These are phyloP conservation scores for Hemistola chrysoprasaria DNA, from an alignment of 2,888 invertebrate species.

Conservation along the genomic window DNA sequence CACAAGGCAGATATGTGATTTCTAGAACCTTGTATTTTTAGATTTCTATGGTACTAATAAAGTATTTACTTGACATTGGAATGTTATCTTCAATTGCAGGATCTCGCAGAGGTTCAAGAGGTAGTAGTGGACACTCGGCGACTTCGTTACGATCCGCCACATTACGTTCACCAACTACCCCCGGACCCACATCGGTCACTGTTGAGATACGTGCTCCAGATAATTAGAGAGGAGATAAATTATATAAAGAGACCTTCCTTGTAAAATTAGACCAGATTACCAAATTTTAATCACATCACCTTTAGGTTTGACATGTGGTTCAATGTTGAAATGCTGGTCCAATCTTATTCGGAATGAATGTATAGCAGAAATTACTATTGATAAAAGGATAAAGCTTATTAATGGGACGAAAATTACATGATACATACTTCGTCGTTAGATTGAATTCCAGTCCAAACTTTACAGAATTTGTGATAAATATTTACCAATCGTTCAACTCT, in stretches of 20 bases:
- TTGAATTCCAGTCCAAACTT: slow-evolving; percentile 68
- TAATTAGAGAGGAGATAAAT: slow-evolving; percentile 54
- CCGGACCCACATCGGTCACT: slow-evolving; percentile 83
- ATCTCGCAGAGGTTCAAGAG: slow-evolving; percentile 87
- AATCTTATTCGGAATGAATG: too few species aligned
- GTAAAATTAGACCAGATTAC: too few species aligned
- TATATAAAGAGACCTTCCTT: slow-evolving; percentile 1
- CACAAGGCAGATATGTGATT: too few species aligned
- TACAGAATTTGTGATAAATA: slow-evolving; percentile 75
- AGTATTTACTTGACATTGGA: too few species aligned
- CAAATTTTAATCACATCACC: too few species aligned
- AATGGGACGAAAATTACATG: slow-evolving; percentile 16
- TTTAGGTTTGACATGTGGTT: too few species aligned
- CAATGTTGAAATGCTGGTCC: too few species aligned
- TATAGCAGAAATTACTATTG: slow-evolving; percentile 9
- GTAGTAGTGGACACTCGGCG: slow-evolving; percentile 90
- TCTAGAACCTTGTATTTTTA: too few species aligned
- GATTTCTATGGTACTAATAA: too few species aligned
- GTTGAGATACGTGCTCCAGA: slow-evolving; percentile 89
- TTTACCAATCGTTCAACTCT: slow-evolving; percentile 61
- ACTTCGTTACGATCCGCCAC: slow-evolving; percentile 86
- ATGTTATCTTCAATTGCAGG: slow-evolving; percentile 47
- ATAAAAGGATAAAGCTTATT: slow-evolving; percentile 4
- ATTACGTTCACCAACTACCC: slow-evolving; percentile 64
- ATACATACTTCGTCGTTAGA: slow-evolving; percentile 24